Base-by-base conservation (phyloP, 92 coral and sea anemone genomes). In the Zoanthus gigantus region DNA sequence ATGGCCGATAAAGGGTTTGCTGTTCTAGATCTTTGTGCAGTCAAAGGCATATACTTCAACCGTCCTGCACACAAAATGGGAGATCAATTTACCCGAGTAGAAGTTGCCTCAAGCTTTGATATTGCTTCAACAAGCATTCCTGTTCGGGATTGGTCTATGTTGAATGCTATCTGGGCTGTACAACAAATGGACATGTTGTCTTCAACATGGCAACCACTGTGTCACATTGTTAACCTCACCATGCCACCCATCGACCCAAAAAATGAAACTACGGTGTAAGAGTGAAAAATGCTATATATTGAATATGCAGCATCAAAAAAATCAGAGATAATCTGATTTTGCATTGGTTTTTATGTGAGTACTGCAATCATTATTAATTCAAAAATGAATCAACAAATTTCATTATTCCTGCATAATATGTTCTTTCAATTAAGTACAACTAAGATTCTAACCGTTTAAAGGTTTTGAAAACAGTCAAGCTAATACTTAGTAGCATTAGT, bases 1-100 rank as follows among this genome's bases (percentile, higher is more conserved):
- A 89, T 89, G 86, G 76, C 85, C 48, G 89, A 84, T 86, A 89
- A 83, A 54, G 92, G 92, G 28, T 89, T 84, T 89, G 89, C 89
- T 67, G 81, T 91, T 9, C 77, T 83, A 68, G 94, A 91, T 66
- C 82, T 91, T 8, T 88, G 94, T 65, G 6, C 88, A 44, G 31
- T 75, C 58, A 91, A 54, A 57, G 92, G 94, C 14, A 71, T 83
- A 9, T 69, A 88, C 66, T 76, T 71, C 32, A 87, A 91, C 74
- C 78, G 88, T 16, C 91, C 93, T n/a, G 91, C 93, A 2, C 82
- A 79, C 72, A 82, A 87, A 60, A 65, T 30, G 50, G 46, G 56
- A 42, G 91, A 87, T 76, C 93, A 91, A 86, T 87, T 87, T 68
- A 16, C 65, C 0, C 44, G 82, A 57, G 85, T 88, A 7, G 93